Evolutionary conservation across 2,797 vertebrate genomes (phyloP), one percentile per base, ranked within the genome.

Genomic region (Cheirogaleus major): DNA sequence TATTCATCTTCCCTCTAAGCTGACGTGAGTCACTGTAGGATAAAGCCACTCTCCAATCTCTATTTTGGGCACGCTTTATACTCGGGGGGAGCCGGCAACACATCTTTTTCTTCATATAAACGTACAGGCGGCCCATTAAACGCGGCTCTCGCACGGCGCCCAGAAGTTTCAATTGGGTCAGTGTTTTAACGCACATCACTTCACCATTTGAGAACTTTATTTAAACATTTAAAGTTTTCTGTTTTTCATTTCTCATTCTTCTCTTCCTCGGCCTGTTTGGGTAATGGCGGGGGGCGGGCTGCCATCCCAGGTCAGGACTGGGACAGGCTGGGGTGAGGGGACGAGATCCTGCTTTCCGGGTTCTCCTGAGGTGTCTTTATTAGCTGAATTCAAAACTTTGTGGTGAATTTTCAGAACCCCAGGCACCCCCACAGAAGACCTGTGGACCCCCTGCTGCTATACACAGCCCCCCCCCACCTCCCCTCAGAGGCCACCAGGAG

Each of bases 61-160:
- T 97, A 89, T 95, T 95, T 81, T 48, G 45, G 95, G 95, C 3
- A 35, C n/a, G 76, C 67, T 73, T 88, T 38, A 75, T 87, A 93
- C 95, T 92, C 30, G 22, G 41, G 65, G 48, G 79, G 70, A 94
- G 86, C 80, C 81, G 80, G 95, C 27, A 80, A 52, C 38, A 73
- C 76, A 84, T 81, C 55, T 90, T 80, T 92, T 83, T 93, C 80
- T 65, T 65, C 48, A 89, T 75, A 85, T 14, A 90, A 93, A 92
- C 4, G 55, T 7, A 45, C 7, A 87, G 81, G 75, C 23, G 23
- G 86, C 50, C 75, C 43, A 5, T 61, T 22, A 63, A 61, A 85
- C 2, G 73, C 76, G 45, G 76, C 76, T 81, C 89, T 92, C 75
- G 1, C 70, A 52, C 2, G 43, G 59, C 45, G 67, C 25, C 57